Base-by-base conservation (phyloP, 2,113 vertebrate genomes). In the Taurulus bubalis region DNA sequence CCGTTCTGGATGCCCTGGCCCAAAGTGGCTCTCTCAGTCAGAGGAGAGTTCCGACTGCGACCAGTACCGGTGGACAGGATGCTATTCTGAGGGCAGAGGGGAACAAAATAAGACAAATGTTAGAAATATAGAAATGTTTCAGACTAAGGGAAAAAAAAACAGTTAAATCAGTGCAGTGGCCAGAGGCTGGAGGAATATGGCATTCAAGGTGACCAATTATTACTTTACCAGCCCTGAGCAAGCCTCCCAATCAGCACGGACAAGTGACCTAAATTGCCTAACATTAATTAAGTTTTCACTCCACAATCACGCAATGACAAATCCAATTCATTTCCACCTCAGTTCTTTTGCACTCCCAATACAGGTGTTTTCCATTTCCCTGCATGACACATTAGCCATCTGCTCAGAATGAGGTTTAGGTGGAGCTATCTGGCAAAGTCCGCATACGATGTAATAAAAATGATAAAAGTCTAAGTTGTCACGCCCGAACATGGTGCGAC, bases 41-140 rank as follows among this genome's bases (percentile, higher is more conserved):
- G 92, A 0, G 97, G 97, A 22, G 97, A 98, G 84, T 96, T 97
- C 79, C 97, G 95, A 93, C 96, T 97, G 85, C 96, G 95, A 66
- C 95, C 95, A 49, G 96, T 97, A 87, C 96, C 95, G 59, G 96
- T 97, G 82, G 97, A 97, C 85, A 97, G 94, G 94, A 97, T 95
- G 56, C 96, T 97, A 91, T 97, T 97, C 97, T 98, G 95, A 81
- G 91, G 32, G 18, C 36, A 22, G 20, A 45, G 18, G 45, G 20
- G 63, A 42, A 32, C 24, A 75, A 42, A 34, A 71, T 0, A 47
- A 24, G 45, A 22, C 8, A 3, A 60, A 58, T 26, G 47, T 83
- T 63, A 71, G 18, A 51, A 49, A 75, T 14, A 92, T 76, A 93
- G 91, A 75, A 90, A 91, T 77, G 79, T 92, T 2, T 90, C 93